Conservation (phyloP, 2,113 vertebrate species). For the Macrotis lagotis region DNA sequence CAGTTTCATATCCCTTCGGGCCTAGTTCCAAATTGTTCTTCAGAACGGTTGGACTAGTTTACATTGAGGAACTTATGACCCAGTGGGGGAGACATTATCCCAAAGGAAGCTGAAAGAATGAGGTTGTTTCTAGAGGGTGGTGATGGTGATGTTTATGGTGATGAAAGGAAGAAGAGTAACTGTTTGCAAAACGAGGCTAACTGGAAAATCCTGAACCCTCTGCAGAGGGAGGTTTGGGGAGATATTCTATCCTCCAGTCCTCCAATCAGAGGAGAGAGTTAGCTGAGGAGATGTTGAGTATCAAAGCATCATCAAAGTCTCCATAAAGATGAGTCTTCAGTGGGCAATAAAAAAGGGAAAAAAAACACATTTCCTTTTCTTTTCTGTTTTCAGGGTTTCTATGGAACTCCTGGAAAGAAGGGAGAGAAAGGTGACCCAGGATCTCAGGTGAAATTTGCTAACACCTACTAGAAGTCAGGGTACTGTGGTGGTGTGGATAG, state of each 20-base stretch:
- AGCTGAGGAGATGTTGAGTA: neutral
- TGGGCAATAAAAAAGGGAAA: neutral
- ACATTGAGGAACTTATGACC: neutral
- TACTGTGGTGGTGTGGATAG: neutral
- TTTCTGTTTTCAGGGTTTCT: slow-evolving; percentile 64
- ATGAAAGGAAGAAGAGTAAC: neutral
- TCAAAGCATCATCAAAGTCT: neutral
- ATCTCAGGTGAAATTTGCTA: slow-evolving; percentile 68
- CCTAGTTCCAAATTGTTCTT: neutral
- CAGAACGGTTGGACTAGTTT: neutral
- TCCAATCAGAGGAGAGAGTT: neutral
- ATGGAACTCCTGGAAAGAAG: slow-evolving; percentile 65
- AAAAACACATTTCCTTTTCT: neutral
- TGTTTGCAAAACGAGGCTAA: neutral
- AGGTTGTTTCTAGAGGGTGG: neutral
- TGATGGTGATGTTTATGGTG: neutral
- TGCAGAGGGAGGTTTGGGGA: neutral
- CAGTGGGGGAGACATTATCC: neutral
- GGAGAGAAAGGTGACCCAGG: slow-evolving; percentile 75
- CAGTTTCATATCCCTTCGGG: neutral
- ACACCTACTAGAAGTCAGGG: slow-evolving; percentile 1
- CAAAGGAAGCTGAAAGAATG: neutral
- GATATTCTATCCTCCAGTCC: neutral
- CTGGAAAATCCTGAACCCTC: neutral
- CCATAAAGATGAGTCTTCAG: neutral